Conservation (phyloP, 2,113 vertebrate species). For the Neolamprologus hecqui region DNA sequence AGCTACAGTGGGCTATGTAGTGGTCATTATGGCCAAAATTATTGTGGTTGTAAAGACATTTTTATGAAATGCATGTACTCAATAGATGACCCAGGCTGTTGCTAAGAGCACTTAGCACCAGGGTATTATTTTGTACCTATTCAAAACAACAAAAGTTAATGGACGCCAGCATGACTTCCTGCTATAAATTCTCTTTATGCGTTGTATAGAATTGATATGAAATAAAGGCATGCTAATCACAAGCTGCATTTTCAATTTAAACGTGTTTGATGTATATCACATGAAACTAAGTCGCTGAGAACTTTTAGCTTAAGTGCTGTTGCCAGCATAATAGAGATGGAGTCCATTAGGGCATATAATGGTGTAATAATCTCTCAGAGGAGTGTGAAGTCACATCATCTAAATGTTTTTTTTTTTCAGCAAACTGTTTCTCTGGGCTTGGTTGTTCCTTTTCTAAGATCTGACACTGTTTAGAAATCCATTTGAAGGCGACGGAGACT, state of each 20-base stretch:
- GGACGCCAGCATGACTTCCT: not conserved
- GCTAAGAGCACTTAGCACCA: not conserved
- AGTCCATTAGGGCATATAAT: not conserved
- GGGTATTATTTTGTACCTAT: not conserved
- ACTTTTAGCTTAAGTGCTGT: not conserved
- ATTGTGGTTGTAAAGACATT: not conserved
- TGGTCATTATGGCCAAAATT: not conserved
- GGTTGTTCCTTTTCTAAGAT: not conserved
- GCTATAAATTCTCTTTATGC: not conserved
- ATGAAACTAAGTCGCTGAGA: not conserved
- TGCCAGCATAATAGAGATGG: not conserved
- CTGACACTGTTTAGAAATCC: not conserved
- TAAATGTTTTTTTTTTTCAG: not conserved
- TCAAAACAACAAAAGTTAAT: not conserved
- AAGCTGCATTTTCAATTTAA: not conserved
- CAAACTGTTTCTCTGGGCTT: not conserved
- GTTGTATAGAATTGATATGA: not conserved
- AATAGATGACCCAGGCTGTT: constrained; percentile 5
- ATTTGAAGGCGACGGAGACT: not conserved
- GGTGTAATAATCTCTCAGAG: not conserved
- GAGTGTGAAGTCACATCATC: not conserved
- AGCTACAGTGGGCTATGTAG: constrained; percentile 5
- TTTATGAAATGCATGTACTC: constrained; percentile 15
- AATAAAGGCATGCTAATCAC: not conserved
- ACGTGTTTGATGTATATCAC: not conserved